Conservation (phyloP, 2,797 vertebrate species). For the Pseudomugil gertrudae region DNA sequence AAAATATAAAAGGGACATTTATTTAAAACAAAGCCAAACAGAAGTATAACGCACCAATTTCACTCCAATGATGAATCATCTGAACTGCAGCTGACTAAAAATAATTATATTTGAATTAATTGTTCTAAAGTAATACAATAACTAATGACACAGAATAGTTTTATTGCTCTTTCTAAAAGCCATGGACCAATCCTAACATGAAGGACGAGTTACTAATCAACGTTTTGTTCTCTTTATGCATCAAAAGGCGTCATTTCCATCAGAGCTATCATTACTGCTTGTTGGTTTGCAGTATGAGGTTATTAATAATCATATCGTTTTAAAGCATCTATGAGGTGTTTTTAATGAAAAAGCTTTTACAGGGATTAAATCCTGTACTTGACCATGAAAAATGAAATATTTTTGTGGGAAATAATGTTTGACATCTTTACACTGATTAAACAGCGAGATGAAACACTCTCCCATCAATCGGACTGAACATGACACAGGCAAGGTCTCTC, state of each 20-base stretch:
- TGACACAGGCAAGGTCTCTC: conserved; percentile 73
- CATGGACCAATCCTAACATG: not conserved
- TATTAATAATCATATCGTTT: conserved; percentile 10
- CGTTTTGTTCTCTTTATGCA: not conserved
- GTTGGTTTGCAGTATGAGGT: not conserved
- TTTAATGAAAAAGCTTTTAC: conserved; percentile 10
- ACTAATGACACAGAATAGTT: not conserved
- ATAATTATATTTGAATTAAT: not conserved
- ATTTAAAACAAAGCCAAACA: too few species aligned
- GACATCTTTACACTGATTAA: conserved; percentile 57
- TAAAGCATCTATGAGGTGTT: conserved; percentile 9
- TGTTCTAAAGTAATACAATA: too few species aligned
- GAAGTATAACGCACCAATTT: not conserved
- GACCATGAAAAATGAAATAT: conserved; percentile 42
- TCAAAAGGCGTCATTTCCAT: not conserved
- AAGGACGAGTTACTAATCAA: not conserved
- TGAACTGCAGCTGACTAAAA: not conserved
- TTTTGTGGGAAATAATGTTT: conserved; percentile 32
- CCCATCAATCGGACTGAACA: conserved; percentile 68
- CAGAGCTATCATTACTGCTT: not conserved
- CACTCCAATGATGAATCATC: not conserved
- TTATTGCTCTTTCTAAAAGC: not conserved
- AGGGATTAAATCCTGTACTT: not conserved
- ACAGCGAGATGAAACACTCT: conserved; percentile 55
- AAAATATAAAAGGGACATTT: not conserved